Conservation (phyloP, 1,140 invertebrate genomes). For the Argopecten irradians region DNA sequence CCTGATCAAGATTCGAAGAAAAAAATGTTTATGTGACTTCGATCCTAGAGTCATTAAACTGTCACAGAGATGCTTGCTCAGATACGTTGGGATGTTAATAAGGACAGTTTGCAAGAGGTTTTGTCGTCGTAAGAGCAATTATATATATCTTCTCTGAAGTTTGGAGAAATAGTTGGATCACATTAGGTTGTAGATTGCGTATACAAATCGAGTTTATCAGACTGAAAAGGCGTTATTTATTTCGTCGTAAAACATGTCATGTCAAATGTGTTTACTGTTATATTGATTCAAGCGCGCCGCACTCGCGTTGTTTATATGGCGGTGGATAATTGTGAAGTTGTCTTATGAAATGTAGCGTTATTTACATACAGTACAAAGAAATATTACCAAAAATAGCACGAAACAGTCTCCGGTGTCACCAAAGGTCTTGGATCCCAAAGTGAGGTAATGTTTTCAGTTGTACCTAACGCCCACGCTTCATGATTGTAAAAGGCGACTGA, state of each 20-base stretch:
- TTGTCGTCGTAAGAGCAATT: background rate
- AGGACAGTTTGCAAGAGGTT: background rate
- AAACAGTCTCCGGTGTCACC: too few relatives aligned
- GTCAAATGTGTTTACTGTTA: background rate
- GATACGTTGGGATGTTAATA: background rate
- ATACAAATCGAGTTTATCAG: background rate
- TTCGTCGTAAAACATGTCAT: background rate
- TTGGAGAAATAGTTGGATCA: background rate
- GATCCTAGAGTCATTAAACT: background rate
- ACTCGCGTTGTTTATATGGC: background rate
- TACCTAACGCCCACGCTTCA: too few relatives aligned
- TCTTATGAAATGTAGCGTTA: background rate
- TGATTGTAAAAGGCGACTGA: too few relatives aligned
- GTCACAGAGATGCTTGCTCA: background rate
- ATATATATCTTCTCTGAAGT: background rate
- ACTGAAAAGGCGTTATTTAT: background rate
- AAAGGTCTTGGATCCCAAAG: too few relatives aligned
- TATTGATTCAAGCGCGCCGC: background rate
- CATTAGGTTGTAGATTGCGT: background rate
- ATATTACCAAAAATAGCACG: too few relatives aligned
- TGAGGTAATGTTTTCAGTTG: too few relatives aligned
- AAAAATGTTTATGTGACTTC: background rate
- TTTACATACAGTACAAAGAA: too few relatives aligned
- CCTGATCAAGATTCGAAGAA: constrained; percentile 13
- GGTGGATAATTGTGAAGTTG: background rate